Evolutionary conservation across 2,113 vertebrate species (phyloP).

Genomic region (Chaetops frenatus): DNA sequence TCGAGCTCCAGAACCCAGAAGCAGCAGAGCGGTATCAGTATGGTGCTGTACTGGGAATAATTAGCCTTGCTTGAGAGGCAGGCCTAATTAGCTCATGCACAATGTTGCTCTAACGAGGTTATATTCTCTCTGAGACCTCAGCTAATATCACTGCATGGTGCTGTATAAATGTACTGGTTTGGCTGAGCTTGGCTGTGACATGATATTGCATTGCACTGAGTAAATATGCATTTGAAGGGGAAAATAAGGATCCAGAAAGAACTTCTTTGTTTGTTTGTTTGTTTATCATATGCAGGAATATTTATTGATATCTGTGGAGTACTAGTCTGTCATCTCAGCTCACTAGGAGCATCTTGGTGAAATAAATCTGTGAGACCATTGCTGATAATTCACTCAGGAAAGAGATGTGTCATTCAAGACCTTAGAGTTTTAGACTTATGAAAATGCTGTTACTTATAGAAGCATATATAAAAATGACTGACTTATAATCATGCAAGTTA

Average conservation of each 20-base stretch:
- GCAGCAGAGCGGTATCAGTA: neutral
- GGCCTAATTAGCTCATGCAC: slow-evolving; percentile 46
- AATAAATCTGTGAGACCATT: neutral
- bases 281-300: neutral
- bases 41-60: slow-evolving; percentile 51
- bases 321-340: neutral
- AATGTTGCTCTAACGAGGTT: slow-evolving; percentile 46
- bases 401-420: neutral
- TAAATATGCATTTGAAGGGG: neutral
- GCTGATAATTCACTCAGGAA: neutral
- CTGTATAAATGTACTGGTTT: slow-evolving; percentile 12
- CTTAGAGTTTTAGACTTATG: neutral
- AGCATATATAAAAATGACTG: neutral
- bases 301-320: neutral
- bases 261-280: neutral
- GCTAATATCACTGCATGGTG: slow-evolving; percentile 31
- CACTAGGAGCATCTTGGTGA: neutral
- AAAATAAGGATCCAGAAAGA: neutral
- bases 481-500: neutral
- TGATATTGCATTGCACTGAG: neutral
- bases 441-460: neutral
- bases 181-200: neutral
- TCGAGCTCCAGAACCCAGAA: slow-evolving; percentile 2
- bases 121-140: slow-evolving; percentile 46
- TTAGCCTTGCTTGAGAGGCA: slow-evolving; percentile 57